Base-by-base conservation (phyloP, 1,140 invertebrate genomes). In the Sogatella furcifera region DNA sequence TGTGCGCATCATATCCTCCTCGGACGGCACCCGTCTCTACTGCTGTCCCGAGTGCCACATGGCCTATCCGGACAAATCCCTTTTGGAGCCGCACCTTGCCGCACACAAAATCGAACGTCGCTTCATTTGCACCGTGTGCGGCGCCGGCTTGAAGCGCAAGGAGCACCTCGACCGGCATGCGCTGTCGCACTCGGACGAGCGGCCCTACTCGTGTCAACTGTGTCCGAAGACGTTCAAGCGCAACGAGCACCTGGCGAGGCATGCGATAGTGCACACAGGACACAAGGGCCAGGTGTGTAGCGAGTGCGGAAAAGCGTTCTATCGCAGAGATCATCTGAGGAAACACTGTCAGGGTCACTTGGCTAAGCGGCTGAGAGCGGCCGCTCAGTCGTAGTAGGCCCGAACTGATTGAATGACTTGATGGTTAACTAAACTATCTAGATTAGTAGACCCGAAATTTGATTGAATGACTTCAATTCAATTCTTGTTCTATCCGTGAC, bases 21-120 rank as follows among this genome's bases (percentile, higher is more conserved):
- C 90, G 19, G 89, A 91, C 67, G 89, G 89, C 1, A 88, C 86
- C 22, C 88, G 88, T 0, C 70, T 92, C 0, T 91, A 89, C 67
- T 89, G 89, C 69, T 91, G 89, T 69, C 88, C 89, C 5, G 88
- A 90, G 68, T 91, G 89, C 67, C 87, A 92, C 70, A 85, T 91
- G 83, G 85, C 88, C 21, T 90, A 90, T 69, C 87, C 88, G 0
- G 88, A 91, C 69, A 82, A 87, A 53, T 87, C 87, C 53, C 69
- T 90, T 15, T 73, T 91, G 5, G 88, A 92, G 67, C 86, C 90
- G 59, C 88, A 92, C 72, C 71, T 90, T 13, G 78, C 89, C 14
- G 87, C 87, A 2, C 89, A 92, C 70, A 90, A 69, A 62, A 65
- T 67, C 41, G 66, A 67, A 46, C 62, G 66, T 15, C 55, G 83